Conservation (phyloP, 2,797 vertebrate genomes). For the Rhinogobio ventralis region DNA sequence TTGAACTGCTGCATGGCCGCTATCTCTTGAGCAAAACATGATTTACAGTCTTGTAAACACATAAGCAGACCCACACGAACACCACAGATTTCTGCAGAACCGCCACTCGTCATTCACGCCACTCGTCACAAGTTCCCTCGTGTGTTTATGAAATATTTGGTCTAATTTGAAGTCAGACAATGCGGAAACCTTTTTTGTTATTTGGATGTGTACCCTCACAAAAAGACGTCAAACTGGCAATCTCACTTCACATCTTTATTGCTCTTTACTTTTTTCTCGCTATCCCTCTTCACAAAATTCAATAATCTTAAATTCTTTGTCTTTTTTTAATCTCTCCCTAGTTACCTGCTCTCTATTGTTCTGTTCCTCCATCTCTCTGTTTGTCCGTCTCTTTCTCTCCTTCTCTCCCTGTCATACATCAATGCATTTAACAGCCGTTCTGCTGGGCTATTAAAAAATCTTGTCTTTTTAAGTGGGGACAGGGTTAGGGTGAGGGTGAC, state of each 20-base stretch:
- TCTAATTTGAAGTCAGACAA: not conserved
- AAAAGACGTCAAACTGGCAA: not conserved
- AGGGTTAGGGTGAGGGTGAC: slow-evolving; percentile 56
- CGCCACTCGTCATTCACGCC: not conserved
- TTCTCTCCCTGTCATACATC: slow-evolving; percentile 43
- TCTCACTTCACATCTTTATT: slow-evolving; percentile 4
- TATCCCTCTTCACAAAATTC: slow-evolving; percentile 14
- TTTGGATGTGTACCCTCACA: not conserved
- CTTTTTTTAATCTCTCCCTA: slow-evolving; percentile 10
- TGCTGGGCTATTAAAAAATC: slow-evolving; percentile 60
- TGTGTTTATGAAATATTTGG: slow-evolving; percentile 5
- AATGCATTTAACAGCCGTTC: slow-evolving; percentile 65
- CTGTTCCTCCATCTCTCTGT: slow-evolving; percentile 4
- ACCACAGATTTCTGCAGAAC: slow-evolving; percentile 2
- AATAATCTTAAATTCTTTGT: slow-evolving; percentile 9
- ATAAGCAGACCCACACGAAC: slow-evolving; percentile 44
- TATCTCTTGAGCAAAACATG: slow-evolving; percentile 50
- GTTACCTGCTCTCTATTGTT: slow-evolving; percentile 9
- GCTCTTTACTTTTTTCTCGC: not conserved
- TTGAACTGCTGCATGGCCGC: slow-evolving; percentile 48
- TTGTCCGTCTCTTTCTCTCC: slow-evolving; percentile 26
- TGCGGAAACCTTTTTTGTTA: not conserved
- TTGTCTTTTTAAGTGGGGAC: slow-evolving; percentile 65
- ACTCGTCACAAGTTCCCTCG: not conserved
- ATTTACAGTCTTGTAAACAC: slow-evolving; percentile 61